Evolutionary conservation across 2,113 vertebrate species (phyloP), one percentile per base, ranked within the genome.

Genomic region (Centropus unirufus): DNA sequence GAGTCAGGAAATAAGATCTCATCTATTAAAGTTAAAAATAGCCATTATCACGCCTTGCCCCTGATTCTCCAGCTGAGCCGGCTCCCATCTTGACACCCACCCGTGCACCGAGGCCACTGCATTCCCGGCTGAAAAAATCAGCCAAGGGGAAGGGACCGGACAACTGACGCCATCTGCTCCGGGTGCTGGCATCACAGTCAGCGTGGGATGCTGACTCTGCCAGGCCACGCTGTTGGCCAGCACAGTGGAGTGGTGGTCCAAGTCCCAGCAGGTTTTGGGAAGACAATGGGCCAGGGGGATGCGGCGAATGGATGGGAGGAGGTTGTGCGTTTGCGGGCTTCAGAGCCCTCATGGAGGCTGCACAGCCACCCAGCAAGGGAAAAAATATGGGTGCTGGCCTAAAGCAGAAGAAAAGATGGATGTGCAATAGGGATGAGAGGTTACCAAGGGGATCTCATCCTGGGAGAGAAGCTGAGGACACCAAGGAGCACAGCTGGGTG

Each of bases 11-110:
- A 96, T 34, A 14, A 90, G 42, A 88, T 89, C 90, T 82, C 93
- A 93, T 95, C 92, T 66, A 30, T 79, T 69, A 74, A 30, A 81
- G 91, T 72, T 91, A 94, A 97, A 96, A 92, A 96, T 86, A 97
- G 61, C 72, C 39, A 0, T 9, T 62, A 59, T 69, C 91, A 13
- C 6, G 21, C 89, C 78, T 64, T 1, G 8, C 58, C 82, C 83
- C 78, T 44, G 63, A 11, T 20, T 27, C 68, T 63, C 21, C 0
- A 2, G 74, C 89, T 4, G 6, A 49, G 85, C 91, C 83, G 92
- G 76, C 79, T 95, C 66, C 77, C 9, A 0, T 3, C 34, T 54
- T 19, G 0, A 66, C 0, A 2, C 67, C 63, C 9, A 0, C 89
- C 61, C 10, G 12, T 9, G 12, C 61, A 19, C 44, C 15, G 6